Percentiles rank a stretch among this genome's conserved stretches.
Evolutionary conservation across 1,140 invertebrate genomes (phyloP).

Genomic region (Plectrocnemia conspersa): DNA sequence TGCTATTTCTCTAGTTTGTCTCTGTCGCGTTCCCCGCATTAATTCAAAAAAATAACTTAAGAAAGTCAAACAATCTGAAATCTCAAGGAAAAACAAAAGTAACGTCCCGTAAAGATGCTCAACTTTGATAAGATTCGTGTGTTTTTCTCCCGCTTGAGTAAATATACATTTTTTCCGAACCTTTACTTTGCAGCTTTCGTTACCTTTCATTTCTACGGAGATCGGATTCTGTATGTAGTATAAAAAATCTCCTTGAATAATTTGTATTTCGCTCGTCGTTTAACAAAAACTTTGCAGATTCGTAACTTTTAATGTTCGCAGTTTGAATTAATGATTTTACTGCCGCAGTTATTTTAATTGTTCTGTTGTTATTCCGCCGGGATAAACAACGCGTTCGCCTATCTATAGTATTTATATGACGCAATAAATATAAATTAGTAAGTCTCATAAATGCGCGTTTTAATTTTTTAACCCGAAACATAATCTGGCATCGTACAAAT

Average conservation of each 20-base stretch:
- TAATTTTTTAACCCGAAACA: not conserved
- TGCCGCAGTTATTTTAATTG: constrained; percentile 24
- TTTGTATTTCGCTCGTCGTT: no score
- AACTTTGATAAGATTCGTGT: constrained; percentile 34
- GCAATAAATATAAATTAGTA: no score
- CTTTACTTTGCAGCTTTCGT: no score
- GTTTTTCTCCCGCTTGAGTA: constrained; percentile 34
- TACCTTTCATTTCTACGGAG: no score
- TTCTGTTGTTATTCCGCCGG: not conserved
- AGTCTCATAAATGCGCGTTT: no score
- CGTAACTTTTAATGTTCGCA: not conserved
- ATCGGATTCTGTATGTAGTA: no score
- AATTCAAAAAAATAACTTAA: constrained; percentile 36
- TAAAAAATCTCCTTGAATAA: no score
- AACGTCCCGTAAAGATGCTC: constrained; percentile 34
- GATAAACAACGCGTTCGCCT: not conserved
- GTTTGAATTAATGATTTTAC: constrained; percentile 26
- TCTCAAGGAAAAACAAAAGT: constrained; percentile 33
- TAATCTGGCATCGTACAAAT: not conserved
- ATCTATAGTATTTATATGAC: not conserved
- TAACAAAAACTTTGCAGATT: constrained; percentile 1
- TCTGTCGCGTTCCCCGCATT: constrained; percentile 18
- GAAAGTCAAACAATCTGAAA: constrained; percentile 34
- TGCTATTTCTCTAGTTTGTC: constrained; percentile 24
- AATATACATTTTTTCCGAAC: constrained; percentile 33